These are phyloP conservation scores for Sisor rabdophorus DNA, from an alignment of 2,113 vertebrate genomes.

Conservation along the genomic window DNA sequence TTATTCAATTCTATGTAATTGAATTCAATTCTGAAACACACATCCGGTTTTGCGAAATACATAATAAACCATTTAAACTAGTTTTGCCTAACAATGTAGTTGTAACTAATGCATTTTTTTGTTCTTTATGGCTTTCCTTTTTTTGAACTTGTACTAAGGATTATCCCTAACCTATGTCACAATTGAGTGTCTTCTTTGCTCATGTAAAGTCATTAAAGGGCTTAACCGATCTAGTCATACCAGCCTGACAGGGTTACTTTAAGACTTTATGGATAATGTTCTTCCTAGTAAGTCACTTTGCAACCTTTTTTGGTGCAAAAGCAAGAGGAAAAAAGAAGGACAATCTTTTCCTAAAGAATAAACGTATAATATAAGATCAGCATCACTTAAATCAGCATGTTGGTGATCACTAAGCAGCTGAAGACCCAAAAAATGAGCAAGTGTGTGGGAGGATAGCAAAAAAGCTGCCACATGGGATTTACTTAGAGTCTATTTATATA, in stretches of 20 bases:
- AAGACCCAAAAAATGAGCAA: background rate
- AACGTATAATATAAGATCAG: constrained; percentile 10
- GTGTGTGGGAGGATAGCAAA: constrained; percentile 36
- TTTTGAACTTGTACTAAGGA: background rate
- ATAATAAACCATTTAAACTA: background rate
- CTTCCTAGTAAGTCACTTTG: background rate
- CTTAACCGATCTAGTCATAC: background rate
- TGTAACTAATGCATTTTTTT: too few relatives aligned
- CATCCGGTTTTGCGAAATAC: background rate
- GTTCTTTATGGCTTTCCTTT: background rate
- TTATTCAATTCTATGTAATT: background rate
- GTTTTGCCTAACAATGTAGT: background rate
- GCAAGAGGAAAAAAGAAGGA: background rate
- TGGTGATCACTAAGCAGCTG: constrained; percentile 24
- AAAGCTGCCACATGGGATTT: constrained; percentile 40
- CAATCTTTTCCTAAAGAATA: background rate
- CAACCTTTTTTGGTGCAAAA: background rate
- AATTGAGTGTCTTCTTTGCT: background rate
- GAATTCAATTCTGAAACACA: background rate
- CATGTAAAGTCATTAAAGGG: constrained; percentile 3
- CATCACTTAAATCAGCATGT: constrained; percentile 28
- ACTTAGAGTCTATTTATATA: constrained; percentile 42
- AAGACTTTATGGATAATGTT: background rate
- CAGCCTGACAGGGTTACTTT: background rate
- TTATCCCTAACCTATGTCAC: background rate